Evolutionary conservation across 2,113 vertebrate genomes (phyloP), one percentile per base, ranked within the genome.

Genomic region (Canis aureus): DNA sequence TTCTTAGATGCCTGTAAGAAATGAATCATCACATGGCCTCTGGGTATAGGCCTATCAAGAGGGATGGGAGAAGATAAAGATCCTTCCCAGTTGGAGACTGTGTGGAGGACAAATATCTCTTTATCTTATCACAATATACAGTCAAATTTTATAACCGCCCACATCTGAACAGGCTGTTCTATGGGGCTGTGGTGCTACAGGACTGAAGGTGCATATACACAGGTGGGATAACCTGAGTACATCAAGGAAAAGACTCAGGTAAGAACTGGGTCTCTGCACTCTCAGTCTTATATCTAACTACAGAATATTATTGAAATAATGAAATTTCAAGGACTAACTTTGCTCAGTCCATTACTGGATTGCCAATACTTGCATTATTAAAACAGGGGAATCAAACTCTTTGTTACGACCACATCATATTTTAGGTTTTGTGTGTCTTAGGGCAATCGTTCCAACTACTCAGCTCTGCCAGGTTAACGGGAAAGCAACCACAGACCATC

Each of bases 291-390:
- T 60, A 51, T 49, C 22, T 95, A 94, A 91, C 51, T 92, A 2
- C 23, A 94, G 97, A 93, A 69, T 94, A 83, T 20, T 90, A 6
- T 79, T 89, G 82, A 93, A 97, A 93, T 95, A 81, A 94, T 17
- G 79, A 64, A 93, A 89, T 73, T 93, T 32, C 49, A 76, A 97
- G 16, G 53, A 87, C 49, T 80, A 95, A 59, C 23, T 10, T 23
- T 13, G 74, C 23, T 78, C 53, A 95, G 55, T 93, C 73, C 29
- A 82, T 53, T 10, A 91, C 3, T 94, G 88, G 88, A 76, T 62
- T 88, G 53, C 62, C 60, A 95, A 51, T 86, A 85, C 43, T 89
- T 85, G 76, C 35, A 89, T 59, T 84, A 71, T 85, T 84, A 93
- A 17, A 94, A 89, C 3, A 88, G n/a, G 38, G 51, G 78, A 59